Evolutionary conservation across 2,797 vertebrate genomes (phyloP), one percentile per base, ranked within the genome.

Genomic region (Urocyon cinereoargenteus): DNA sequence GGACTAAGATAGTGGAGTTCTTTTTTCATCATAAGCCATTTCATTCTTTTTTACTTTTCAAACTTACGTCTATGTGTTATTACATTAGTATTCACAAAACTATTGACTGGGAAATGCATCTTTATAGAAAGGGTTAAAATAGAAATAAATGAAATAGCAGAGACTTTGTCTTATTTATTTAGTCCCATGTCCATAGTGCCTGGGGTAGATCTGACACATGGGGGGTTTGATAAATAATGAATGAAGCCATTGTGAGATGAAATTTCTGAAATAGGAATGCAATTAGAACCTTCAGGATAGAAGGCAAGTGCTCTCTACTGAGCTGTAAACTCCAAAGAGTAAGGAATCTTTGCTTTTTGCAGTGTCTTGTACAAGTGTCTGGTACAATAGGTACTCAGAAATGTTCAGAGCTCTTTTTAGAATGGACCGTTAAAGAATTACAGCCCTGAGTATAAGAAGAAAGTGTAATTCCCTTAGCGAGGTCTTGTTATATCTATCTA

Each of bases 111-210:
- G 28, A 75, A 79, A 45, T 94, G 14, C 18, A 14, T 86, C 31
- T 91, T 59, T 91, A 68, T 68, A 82, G n/a, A 77, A 59, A 86
- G 73, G 22, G 34, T 96, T 94, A 85, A 91, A 84, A 92, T 94
- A 78, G 13, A 88, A 62, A 6, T 57, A 64, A 53, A n/a, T 34
- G 68, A 91, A 75, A 94, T 22, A 28, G 11, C 61, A 72, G 34
- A 31, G 28, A 89, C 36, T 22, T 92, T 72, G 3, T 77, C 4
- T 89, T 78, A 16, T 57, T 87, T 73, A 36, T 51, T 85, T 83
- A 85, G 57, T 77, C n/a, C 19, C 61, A 16, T 79, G 61, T 81
- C 19, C 19, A 40, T 16, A 51, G 36, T 73, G 31, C 70, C 24
- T 77, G 66, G 34, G 61, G 53, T 87, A 62, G 89, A 86, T 51